phyloP scores from a whole-genome alignment of 92 coral and sea anemone species.

The Micromussa lordhowensis region DNA sequence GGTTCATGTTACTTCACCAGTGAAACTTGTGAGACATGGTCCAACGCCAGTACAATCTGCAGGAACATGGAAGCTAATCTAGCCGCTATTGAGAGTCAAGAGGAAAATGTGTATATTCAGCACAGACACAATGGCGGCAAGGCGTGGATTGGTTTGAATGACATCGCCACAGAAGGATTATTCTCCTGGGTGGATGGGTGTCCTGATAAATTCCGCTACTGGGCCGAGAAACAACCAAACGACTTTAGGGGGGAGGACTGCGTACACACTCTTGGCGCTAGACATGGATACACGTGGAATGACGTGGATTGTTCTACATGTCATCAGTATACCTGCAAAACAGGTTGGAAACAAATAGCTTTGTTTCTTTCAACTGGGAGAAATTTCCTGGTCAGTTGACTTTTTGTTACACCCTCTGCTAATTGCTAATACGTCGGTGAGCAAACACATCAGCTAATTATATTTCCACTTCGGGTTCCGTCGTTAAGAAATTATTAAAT shows the following conservation, averaged over 20 bases:
- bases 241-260: constrained; percentile 60
- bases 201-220: constrained; percentile 50
- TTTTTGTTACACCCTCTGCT: too few species aligned
- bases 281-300: constrained; percentile 57
- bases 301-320: constrained; percentile 59
- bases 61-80: constrained; percentile 42
- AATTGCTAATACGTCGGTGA: too few species aligned
- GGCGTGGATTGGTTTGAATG: constrained; percentile 80
- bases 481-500: too few species aligned
- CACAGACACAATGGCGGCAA: constrained; percentile 72
- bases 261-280: constrained; percentile 54
- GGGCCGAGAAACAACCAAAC: constrained; percentile 69
- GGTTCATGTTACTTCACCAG: constrained; percentile 78
- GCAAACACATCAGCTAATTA: too few species aligned
- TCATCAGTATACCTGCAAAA: constrained; percentile 56
- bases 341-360: not conserved
- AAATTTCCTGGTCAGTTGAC: too few species aligned
- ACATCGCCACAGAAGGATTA: constrained; percentile 72
- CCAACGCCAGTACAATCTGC: constrained; percentile 57
- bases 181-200: constrained; percentile 71
- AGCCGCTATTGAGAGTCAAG: constrained; percentile 49
- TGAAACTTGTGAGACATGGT: constrained; percentile 61
- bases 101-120: constrained; percentile 67
- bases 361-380: too few species aligned
- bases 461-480: too few species aligned